Evolutionary conservation across 2,113 vertebrate genomes (phyloP).

Genomic region (Hoplias malabaricus): DNA sequence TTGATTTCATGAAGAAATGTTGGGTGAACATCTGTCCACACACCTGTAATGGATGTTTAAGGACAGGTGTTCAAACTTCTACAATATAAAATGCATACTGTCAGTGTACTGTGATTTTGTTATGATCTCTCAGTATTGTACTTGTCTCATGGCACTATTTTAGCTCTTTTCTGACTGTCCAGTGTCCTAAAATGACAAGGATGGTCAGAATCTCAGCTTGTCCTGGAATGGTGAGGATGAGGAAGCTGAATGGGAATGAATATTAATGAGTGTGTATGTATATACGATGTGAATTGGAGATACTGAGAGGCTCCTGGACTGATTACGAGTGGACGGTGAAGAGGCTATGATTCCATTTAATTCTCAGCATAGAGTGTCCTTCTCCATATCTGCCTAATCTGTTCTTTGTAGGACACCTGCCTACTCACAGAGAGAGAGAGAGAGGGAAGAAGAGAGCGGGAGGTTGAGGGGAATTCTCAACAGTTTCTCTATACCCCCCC

Average conservation of each 20-base stretch:
- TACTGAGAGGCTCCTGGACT: conserved; percentile 11
- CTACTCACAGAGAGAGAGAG: background rate
- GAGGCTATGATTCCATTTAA: conserved; percentile 37
- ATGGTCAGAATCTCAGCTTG: conserved; percentile 24
- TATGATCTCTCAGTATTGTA: background rate
- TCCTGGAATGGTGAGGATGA: conserved; percentile 27
- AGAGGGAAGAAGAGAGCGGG: no score
- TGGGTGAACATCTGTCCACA: no score
- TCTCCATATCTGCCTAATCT: conserved; percentile 33
- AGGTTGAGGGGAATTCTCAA: no score
- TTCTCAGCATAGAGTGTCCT: conserved; percentile 36
- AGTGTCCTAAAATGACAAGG: background rate
- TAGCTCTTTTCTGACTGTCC: no score
- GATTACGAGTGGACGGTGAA: conserved; percentile 47
- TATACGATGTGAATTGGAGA: conserved; percentile 1
- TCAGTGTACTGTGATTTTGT: no score
- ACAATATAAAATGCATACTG: no score
- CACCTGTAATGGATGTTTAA: no score
- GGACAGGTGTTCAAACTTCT: no score
- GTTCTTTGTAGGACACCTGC: conserved; percentile 27
- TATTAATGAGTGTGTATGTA: conserved; percentile 38
- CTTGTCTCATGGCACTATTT: no score
- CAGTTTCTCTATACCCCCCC: no score
- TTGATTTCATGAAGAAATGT: no score
- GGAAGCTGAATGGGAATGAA: conserved; percentile 12